Conservation (phyloP, 2,888 invertebrate species). For the Brassicogethes aeneus region DNA sequence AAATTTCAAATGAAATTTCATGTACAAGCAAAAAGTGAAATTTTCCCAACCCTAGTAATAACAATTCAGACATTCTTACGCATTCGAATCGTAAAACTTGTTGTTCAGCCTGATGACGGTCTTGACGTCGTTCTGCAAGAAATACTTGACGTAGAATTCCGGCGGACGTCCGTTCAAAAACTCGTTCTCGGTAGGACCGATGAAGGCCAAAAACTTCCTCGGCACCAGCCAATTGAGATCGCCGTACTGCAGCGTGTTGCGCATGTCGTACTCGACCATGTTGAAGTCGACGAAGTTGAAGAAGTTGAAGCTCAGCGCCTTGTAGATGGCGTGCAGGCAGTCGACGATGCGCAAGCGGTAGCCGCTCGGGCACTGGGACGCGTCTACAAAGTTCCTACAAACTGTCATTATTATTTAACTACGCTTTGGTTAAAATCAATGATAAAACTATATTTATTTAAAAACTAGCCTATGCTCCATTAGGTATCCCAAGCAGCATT, state of each 20-base stretch:
- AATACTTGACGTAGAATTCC: slow-evolving; percentile 79
- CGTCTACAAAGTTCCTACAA: slow-evolving; percentile 62
- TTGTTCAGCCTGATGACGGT: slow-evolving; percentile 79
- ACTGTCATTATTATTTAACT: no score
- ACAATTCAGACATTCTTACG: no score
- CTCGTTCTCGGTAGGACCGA: slow-evolving; percentile 58
- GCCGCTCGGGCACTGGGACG: slow-evolving; percentile 64
- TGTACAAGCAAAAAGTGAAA: no score
- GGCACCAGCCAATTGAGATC: slow-evolving; percentile 88
- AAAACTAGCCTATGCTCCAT: no score
- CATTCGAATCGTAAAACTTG: slow-evolving; percentile 65
- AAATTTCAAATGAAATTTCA: no score
- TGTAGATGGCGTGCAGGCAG: slow-evolving; percentile 56
- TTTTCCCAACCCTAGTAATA: no score
- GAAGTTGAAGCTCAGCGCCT: slow-evolving; percentile 65
- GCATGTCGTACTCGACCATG: slow-evolving; percentile 71
- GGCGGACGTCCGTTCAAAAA: slow-evolving; percentile 50
- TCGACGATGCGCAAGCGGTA: slow-evolving; percentile 65
- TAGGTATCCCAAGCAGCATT: no score
- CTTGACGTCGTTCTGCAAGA: slow-evolving; percentile 68
- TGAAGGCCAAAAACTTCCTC: slow-evolving; percentile 75
- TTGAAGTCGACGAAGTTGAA: slow-evolving; percentile 79
- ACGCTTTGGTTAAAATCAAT: no score
- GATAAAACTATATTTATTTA: no score
- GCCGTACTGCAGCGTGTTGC: slow-evolving; percentile 75